Evolutionary conservation across 2,888 invertebrate species (phyloP), one percentile per base, ranked within the genome.

Genomic region (Hoplodrina blanda): DNA sequence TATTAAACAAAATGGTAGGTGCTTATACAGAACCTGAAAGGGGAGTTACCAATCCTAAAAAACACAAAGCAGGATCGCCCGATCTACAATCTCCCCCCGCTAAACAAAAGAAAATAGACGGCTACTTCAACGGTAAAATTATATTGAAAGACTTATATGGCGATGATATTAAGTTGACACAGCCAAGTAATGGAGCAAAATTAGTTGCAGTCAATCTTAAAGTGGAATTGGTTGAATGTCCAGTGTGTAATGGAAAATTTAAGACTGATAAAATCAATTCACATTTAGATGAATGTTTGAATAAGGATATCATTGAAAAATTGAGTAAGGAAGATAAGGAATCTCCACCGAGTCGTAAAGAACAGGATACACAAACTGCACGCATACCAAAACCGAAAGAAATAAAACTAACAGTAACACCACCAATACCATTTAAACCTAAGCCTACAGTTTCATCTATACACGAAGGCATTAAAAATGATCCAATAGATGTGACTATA

Each of bases 261-360:
- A 82, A 81, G 53, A 86, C 82, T 72, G 81, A 81, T 57, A 82
- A 89, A 74, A 95, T 96, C 74, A 96, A 96, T 77, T 84, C 70
- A 57, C 96, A 96, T 85, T 82, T 96, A 81, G 95, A 96, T 87
- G 93, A 94, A 87, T 96, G 96, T 86, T 85, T 96, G 17, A 95
- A 94, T 79, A 94, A 88, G 85, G 92, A 91, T 50, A 78, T 93
- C 0, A 90, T 95, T 70, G 88, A 92, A 54, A 87, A 87, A 74
- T 78, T 94, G 25, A 86, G 77, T 56, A 80, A 87, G 59, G 81
- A 85, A 54, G 20, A 62, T 19, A 15, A 30, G 60, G 62, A 69
- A 61, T 20, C 57, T 62, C 50, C 53, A 20, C 25, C 65, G 44
- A 62, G 52, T 49, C 37, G 49, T 64, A 69, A 8, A 25, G 62